These are phyloP conservation scores for Drosophila jambulina DNA, from an alignment of 1,140 invertebrate species.

Conservation along the genomic window DNA sequence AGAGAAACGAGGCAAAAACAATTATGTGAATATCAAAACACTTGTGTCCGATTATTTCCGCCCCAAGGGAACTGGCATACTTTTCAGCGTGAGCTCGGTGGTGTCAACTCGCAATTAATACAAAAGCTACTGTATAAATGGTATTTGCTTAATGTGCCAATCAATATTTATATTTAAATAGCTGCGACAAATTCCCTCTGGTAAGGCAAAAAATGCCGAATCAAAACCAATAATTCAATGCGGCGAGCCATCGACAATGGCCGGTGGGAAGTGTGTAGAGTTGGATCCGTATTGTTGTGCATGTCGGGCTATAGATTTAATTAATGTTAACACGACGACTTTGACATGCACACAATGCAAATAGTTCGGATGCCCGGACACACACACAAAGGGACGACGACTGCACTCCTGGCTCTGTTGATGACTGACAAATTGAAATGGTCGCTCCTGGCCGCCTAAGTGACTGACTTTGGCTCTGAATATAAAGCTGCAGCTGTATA, in stretches of 20 bases:
- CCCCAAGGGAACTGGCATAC: slow-evolving; percentile 51
- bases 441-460: slow-evolving; percentile 62
- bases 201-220: slow-evolving; percentile 51
- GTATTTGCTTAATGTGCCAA: slow-evolving; percentile 48
- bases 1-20: slow-evolving; percentile 8
- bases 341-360: slow-evolving; percentile 79
- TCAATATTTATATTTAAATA: slow-evolving; percentile 51
- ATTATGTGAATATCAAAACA: slow-evolving; percentile 28
- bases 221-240: slow-evolving; percentile 54
- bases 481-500: slow-evolving; percentile 14
- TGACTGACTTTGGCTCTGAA: slow-evolving; percentile 63
- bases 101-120: slow-evolving; percentile 37
- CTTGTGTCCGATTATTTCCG: slow-evolving; percentile 21
- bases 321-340: slow-evolving; percentile 82
- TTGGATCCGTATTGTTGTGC: slow-evolving; percentile 19
- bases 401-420: slow-evolving; percentile 58
- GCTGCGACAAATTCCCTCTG: slow-evolving; percentile 34
- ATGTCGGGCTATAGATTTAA: slow-evolving; percentile 74
- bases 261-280: slow-evolving; percentile 27
- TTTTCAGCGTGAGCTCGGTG: slow-evolving; percentile 45
- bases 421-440: slow-evolving; percentile 80
- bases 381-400: slow-evolving; percentile 4
- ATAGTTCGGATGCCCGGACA: slow-evolving; percentile 30
- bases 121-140: slow-evolving; percentile 35
- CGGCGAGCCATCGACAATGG: slow-evolving; percentile 1